Conservation (phyloP, 2,113 vertebrate genomes). For the Vidua macroura region DNA sequence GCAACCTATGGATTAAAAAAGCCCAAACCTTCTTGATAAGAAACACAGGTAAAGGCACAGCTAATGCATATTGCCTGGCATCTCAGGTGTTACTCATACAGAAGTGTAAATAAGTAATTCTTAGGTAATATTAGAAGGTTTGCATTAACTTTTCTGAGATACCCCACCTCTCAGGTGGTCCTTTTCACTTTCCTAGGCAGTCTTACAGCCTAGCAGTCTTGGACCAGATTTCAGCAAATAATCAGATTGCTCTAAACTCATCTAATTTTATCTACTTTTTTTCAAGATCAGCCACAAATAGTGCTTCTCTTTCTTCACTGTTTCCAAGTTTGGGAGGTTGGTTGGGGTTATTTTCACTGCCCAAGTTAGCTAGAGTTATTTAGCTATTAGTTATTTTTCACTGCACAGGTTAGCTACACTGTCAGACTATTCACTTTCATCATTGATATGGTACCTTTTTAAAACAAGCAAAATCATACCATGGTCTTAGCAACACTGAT, state of each 20-base stretch:
- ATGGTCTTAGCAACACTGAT: background rate
- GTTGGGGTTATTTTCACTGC: background rate
- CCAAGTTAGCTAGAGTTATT: background rate
- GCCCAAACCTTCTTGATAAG: background rate
- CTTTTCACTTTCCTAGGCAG: background rate
- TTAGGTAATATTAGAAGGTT: background rate
- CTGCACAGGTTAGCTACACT: background rate
- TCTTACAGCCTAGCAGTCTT: fast-evolving
- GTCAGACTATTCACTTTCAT: background rate
- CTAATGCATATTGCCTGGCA: background rate
- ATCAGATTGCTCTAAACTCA: background rate
- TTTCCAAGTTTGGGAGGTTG: background rate
- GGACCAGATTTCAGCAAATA: background rate
- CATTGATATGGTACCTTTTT: background rate
- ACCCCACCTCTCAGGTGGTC: background rate
- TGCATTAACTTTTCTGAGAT: background rate
- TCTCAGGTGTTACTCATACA: background rate
- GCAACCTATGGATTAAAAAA: background rate
- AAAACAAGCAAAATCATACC: background rate
- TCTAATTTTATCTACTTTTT: background rate
- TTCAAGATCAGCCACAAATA: background rate
- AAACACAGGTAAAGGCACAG: background rate
- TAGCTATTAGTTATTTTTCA: background rate
- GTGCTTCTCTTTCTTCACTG: background rate
- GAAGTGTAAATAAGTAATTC: background rate